Percentiles rank a stretch among this genome's conserved stretches.
Evolutionary conservation across 2,113 vertebrate genomes (phyloP).

Genomic region (Tamias sibiricus): DNA sequence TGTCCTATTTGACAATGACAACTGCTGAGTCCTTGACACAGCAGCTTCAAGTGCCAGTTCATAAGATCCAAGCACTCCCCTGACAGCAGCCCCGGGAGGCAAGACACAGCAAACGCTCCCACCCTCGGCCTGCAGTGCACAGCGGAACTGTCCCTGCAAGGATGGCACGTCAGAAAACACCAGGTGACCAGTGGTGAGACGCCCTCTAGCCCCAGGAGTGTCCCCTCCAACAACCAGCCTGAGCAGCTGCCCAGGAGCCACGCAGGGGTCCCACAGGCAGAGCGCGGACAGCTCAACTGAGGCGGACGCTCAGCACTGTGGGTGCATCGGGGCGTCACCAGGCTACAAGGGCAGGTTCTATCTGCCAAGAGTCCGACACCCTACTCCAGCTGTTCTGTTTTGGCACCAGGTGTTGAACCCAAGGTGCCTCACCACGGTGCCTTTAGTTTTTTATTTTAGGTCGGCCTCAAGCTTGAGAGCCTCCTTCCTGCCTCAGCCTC

Average conservation of each 20-base stretch:
- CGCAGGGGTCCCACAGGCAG: neutral
- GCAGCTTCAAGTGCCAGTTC: neutral
- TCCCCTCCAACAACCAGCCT: neutral
- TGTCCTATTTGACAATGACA: neutral
- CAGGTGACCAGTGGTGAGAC: rapidly evolving
- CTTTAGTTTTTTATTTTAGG: too few species aligned
- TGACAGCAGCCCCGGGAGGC: neutral
- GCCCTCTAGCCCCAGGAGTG: neutral
- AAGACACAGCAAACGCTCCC: neutral
- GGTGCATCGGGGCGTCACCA: too few species aligned
- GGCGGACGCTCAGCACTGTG: too few species aligned
- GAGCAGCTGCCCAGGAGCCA: neutral
- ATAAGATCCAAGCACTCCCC: neutral
- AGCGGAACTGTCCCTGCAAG: rapidly evolving
- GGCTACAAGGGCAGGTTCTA: too few species aligned
- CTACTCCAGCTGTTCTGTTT: too few species aligned
- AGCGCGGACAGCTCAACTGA: rapidly evolving
- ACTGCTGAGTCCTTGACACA: neutral
- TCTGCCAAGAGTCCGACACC: too few species aligned
- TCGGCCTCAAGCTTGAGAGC: too few species aligned
- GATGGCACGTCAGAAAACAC: rapidly evolving
- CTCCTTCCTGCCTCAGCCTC: too few species aligned
- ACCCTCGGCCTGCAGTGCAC: rapidly evolving
- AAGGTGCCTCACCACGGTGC: too few species aligned
- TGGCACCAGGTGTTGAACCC: too few species aligned